Base-by-base conservation (phyloP, 2,888 invertebrate species). In the Xestia ashworthii region DNA sequence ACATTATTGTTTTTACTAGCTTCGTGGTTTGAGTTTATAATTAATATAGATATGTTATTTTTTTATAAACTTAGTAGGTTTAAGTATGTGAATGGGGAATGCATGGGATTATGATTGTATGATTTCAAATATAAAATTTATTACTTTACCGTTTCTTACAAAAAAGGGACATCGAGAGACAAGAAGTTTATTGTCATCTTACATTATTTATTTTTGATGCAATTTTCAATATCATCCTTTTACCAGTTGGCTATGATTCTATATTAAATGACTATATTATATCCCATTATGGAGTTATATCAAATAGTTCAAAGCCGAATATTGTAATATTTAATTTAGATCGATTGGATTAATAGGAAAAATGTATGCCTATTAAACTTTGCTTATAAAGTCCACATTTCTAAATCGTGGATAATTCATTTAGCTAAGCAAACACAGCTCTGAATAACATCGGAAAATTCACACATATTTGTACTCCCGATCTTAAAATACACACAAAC, bases 151-250 rank as follows among this genome's bases (percentile, higher is more conserved):
- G 41, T 55, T 71, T 69, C 67, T 68, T 81, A 83, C 55, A 67
- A 71, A 81, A 38, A 71, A 66, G 83, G 71, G 79, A 87, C 80
- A 88, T 73, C 70, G 71, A 86, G 82, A 88, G 88, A 89, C 89
- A 87, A 87, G 80, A 84, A 82, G 75, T 81, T 90, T 90, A 90
- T 90, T 90, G 91, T 90, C 90, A 82, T 82, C 77, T 81, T 86
- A 83, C 53, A 79, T 80, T 86, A 78, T 48, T 82, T 73, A 72
- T 58, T 48, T 68, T 71, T 50, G 44, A 25, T 78, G 32, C 62
- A 58, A 46, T 75, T 71, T 74, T 78, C 14, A 71, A 60, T 68
- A 72, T 66, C 41, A 62, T 74, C 16, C 32, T 67, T 76, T 81
- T 74, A 60, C 22, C 62, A 50, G 53, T 76, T 71, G 46, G 14